Percentiles rank a stretch among this genome's conserved stretches.
These are phyloP conservation scores for Platycheirus rosarum DNA, from an alignment of 2,888 invertebrate genomes.

Conservation along the genomic window DNA sequence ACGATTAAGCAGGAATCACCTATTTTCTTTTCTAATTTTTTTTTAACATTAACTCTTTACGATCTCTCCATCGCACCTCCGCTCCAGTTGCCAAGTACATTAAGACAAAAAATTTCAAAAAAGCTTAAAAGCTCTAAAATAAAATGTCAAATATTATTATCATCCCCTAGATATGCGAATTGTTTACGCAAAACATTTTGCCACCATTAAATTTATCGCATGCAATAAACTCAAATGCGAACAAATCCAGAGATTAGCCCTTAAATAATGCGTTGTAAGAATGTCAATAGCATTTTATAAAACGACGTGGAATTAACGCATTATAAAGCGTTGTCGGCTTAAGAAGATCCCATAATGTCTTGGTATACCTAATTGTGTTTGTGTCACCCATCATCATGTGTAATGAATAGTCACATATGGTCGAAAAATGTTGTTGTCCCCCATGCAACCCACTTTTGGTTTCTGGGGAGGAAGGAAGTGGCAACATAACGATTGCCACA, in stretches of 20 bases:
- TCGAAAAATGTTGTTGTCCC: slow-evolving; percentile 55
- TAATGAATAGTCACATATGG: slow-evolving; percentile 70
- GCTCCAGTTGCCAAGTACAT: no score
- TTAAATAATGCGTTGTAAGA: slow-evolving; percentile 57
- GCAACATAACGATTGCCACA: slow-evolving; percentile 23
- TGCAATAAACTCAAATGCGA: slow-evolving; percentile 27
- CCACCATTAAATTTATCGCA: slow-evolving; percentile 29
- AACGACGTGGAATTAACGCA: slow-evolving; percentile 65
- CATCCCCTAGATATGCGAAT: background rate
- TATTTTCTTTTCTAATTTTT: no score
- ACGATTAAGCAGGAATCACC: no score
- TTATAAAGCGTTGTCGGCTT: slow-evolving; percentile 62
- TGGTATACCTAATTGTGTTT: slow-evolving; percentile 66
- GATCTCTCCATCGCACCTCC: no score
- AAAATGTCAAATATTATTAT: background rate
- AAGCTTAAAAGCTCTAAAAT: background rate
- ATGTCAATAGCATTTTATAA: slow-evolving; percentile 59
- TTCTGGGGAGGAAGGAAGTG: slow-evolving; percentile 20
- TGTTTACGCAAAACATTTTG: slow-evolving; percentile 21
- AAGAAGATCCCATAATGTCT: slow-evolving; percentile 64
- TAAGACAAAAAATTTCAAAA: no score
- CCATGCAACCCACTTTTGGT: slow-evolving; percentile 42
- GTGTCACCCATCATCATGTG: slow-evolving; percentile 70
- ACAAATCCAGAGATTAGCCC: slow-evolving; percentile 63
- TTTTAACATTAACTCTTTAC: no score